These are phyloP conservation scores for Heliconius congener DNA, from an alignment of 1,140 invertebrate genomes.

Conservation along the genomic window DNA sequence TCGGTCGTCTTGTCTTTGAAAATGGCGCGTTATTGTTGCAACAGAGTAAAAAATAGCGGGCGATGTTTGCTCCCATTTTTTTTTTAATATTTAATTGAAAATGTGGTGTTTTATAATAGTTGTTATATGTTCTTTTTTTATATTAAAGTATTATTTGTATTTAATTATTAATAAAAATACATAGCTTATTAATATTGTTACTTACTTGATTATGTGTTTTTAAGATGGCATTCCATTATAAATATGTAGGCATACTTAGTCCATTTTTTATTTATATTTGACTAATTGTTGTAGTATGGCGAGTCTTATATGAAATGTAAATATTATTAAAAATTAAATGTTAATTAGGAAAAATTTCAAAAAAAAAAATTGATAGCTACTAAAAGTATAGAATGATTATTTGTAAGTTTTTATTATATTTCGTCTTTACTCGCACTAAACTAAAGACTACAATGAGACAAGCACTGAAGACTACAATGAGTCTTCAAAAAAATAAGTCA, in stretches of 20 bases:
- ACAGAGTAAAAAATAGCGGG: background rate
- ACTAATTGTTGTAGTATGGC: background rate
- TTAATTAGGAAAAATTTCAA: background rate
- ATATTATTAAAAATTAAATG: background rate
- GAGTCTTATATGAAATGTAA: background rate
- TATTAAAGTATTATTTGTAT: background rate
- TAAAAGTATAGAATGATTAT: background rate
- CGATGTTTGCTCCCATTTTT: background rate
- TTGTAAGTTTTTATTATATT: background rate
- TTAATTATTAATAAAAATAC: background rate
- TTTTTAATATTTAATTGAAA: background rate
- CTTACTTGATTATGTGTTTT: too few species aligned
- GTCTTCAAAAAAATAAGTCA: too few species aligned
- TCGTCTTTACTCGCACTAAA: background rate
- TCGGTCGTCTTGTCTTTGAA: background rate
- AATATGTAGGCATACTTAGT: background rate
- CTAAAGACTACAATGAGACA: too few species aligned
- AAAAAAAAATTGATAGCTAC: background rate
- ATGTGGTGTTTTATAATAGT: background rate
- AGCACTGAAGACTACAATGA: too few species aligned
- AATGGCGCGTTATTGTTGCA: constrained; percentile 8
- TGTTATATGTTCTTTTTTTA: background rate
- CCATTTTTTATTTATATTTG: background rate
- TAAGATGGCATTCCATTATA: too few species aligned
- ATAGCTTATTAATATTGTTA: too few species aligned